Conservation (phyloP, 2,888 invertebrate genomes). For the Pristionchus arcanus region DNA sequence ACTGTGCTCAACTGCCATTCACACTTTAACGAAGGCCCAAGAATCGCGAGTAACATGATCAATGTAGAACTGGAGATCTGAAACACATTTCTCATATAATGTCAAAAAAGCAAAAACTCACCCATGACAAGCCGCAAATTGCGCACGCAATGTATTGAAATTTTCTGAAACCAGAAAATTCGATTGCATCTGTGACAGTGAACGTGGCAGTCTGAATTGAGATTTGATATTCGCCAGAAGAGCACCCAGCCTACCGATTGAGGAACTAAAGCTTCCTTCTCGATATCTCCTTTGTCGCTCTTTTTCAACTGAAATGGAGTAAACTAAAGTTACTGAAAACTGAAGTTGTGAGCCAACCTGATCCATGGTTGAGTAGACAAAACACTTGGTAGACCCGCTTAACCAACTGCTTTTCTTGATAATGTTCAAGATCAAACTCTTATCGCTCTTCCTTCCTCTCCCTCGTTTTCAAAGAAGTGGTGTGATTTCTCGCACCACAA, state of each 20-base stretch:
- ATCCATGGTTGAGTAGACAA: not conserved
- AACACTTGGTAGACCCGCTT: not conserved
- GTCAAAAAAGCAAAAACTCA: not conserved
- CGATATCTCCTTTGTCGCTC: not conserved
- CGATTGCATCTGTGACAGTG: not conserved
- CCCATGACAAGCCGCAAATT: conserved; percentile 30
- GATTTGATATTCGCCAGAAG: not conserved
- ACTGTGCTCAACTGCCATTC: conserved; percentile 5
- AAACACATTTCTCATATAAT: not conserved
- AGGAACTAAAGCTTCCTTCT: not conserved
- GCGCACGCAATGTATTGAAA: conserved; percentile 16
- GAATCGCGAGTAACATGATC: conserved; percentile 18
- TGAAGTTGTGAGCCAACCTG: not conserved
- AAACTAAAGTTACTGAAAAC: not conserved
- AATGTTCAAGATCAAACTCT: not conserved
- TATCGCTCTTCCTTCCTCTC: not conserved
- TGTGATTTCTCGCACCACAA: not conserved
- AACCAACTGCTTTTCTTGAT: not conserved
- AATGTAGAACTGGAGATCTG: not conserved
- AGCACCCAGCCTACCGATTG: not conserved
- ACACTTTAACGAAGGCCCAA: not conserved
- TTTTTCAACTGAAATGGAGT: not conserved
- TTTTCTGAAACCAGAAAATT: not conserved
- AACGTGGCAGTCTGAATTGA: not conserved
- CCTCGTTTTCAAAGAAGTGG: not conserved